Conservation (phyloP, 1,140 invertebrate genomes). For the Drosophila sp. region DNA sequence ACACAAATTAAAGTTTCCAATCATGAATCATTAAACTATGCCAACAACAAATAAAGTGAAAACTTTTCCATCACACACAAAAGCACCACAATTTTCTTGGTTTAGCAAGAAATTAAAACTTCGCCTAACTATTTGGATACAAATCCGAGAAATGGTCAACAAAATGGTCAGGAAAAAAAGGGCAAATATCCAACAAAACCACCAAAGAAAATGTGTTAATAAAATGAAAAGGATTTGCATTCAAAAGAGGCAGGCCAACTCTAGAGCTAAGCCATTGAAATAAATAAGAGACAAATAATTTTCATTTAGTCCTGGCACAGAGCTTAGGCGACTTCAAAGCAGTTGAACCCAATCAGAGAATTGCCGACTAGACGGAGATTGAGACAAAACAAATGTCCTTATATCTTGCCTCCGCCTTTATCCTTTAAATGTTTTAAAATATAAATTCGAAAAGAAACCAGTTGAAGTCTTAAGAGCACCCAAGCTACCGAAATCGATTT, state of each 20-base stretch:
- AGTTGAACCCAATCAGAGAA: not conserved
- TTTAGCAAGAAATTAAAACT: slow-evolving; percentile 61
- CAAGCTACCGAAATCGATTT: slow-evolving; percentile 3
- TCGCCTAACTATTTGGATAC: slow-evolving; percentile 64
- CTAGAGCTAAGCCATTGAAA: slow-evolving; percentile 2
- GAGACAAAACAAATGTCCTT: slow-evolving; percentile 38
- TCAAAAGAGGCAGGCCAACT: slow-evolving; percentile 8
- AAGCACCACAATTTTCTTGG: slow-evolving; percentile 32
- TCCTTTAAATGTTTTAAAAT: slow-evolving; percentile 1
- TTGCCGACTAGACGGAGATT: slow-evolving; percentile 34
- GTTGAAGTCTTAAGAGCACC: not conserved
- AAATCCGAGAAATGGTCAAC: slow-evolving; percentile 58
- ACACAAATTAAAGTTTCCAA: slow-evolving; percentile 59
- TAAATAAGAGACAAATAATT: slow-evolving; percentile 56
- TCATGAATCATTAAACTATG: slow-evolving; percentile 71
- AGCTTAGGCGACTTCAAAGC: slow-evolving; percentile 15
- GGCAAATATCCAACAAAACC: slow-evolving; percentile 21
- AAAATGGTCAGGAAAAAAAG: slow-evolving; percentile 31
- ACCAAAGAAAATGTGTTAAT: slow-evolving; percentile 58
- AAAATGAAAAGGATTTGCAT: slow-evolving; percentile 56
- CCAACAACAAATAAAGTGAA: slow-evolving; percentile 32
- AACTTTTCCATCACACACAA: slow-evolving; percentile 21
- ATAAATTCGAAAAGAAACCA: not conserved
- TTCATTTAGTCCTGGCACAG: slow-evolving; percentile 3
- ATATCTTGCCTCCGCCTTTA: not conserved